Evolutionary conservation across 35 echinoderm and acorn worm species (phyloP).

Genomic region (Ophiothrix spiculata): DNA sequence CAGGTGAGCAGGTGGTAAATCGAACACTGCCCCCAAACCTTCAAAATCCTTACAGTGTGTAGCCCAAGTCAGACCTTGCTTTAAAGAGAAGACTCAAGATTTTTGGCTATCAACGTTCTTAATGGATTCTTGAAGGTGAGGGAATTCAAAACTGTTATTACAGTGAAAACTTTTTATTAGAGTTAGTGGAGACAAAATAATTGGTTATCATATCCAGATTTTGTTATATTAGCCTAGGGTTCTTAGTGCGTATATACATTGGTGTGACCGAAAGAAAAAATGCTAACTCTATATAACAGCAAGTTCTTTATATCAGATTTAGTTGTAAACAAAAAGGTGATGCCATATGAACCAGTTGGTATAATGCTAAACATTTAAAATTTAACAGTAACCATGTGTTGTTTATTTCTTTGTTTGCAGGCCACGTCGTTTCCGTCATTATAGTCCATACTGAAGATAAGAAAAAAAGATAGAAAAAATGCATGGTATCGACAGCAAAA

Average conservation of each 20-base stretch:
- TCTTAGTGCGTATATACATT: background rate
- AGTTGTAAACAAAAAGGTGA: background rate
- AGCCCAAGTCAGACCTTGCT: too few relatives aligned
- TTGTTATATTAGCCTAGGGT: background rate
- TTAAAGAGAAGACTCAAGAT: too few relatives aligned
- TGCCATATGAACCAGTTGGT: too few relatives aligned
- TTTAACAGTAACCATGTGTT: background rate
- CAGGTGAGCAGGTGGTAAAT: too few relatives aligned
- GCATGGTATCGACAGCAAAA: slow-evolving; percentile 2
- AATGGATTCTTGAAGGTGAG: too few relatives aligned
- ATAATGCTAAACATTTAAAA: too few relatives aligned
- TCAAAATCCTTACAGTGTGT: too few relatives aligned
- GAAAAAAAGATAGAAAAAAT: slow-evolving; percentile 20
- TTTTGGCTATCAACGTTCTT: too few relatives aligned
- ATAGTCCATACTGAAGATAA: slow-evolving; percentile 54
- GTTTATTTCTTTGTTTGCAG: slow-evolving; percentile 5
- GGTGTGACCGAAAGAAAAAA: background rate
- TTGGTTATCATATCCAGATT: background rate
- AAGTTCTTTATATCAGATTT: background rate
- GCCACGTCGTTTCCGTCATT: slow-evolving; percentile 34
- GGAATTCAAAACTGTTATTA: too few relatives aligned
- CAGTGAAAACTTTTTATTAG: too few relatives aligned
- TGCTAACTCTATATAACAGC: background rate
- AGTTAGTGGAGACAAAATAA: too few relatives aligned
- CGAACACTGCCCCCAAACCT: too few relatives aligned